Conservation (phyloP, 2,888 invertebrate genomes). For the Venustoraphidia nigricollis region DNA sequence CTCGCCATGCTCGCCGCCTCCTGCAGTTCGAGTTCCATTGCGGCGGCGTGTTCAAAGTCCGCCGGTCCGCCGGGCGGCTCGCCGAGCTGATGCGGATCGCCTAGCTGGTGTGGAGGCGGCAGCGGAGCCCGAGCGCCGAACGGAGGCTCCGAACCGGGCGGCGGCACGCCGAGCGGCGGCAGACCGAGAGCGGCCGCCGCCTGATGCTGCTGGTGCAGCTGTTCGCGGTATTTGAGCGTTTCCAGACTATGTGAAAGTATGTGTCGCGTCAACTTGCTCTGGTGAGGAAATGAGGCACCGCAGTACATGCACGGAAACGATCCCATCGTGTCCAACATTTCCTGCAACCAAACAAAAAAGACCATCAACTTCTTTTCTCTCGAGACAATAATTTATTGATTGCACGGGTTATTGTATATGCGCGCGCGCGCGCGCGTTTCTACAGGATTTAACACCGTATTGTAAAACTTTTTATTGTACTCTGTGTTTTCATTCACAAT, state of each 20-base stretch:
- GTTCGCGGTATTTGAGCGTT: slow-evolving; percentile 74
- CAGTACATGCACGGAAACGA: slow-evolving; percentile 78
- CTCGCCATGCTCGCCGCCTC: slow-evolving; percentile 41
- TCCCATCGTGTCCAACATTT: slow-evolving; percentile 52
- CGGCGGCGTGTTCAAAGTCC: slow-evolving; percentile 19
- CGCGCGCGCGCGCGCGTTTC: no score
- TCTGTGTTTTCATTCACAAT: not conserved
- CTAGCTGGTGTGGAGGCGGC: slow-evolving; percentile 24
- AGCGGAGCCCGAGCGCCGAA: slow-evolving; percentile 19
- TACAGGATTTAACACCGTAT: not conserved
- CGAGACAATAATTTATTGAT: not conserved
- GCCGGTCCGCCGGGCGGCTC: slow-evolving; percentile 11
- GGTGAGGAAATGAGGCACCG: slow-evolving; percentile 75
- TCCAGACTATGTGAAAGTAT: slow-evolving; percentile 79
- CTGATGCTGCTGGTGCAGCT: slow-evolving; percentile 36
- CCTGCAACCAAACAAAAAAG: slow-evolving; percentile 82
- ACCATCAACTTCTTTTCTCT: slow-evolving; percentile 80
- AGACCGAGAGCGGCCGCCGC: slow-evolving; percentile 20
- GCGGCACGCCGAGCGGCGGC: slow-evolving; percentile 29
- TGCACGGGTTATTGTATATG: no score
- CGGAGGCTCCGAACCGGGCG: slow-evolving; percentile 14
- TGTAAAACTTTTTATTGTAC: not conserved
- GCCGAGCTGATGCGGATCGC: slow-evolving; percentile 20
- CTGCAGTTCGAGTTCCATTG: slow-evolving; percentile 42
- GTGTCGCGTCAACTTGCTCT: slow-evolving; percentile 81